Base-by-base conservation (phyloP, 2,113 vertebrate genomes). In the Glareola pratincola region DNA sequence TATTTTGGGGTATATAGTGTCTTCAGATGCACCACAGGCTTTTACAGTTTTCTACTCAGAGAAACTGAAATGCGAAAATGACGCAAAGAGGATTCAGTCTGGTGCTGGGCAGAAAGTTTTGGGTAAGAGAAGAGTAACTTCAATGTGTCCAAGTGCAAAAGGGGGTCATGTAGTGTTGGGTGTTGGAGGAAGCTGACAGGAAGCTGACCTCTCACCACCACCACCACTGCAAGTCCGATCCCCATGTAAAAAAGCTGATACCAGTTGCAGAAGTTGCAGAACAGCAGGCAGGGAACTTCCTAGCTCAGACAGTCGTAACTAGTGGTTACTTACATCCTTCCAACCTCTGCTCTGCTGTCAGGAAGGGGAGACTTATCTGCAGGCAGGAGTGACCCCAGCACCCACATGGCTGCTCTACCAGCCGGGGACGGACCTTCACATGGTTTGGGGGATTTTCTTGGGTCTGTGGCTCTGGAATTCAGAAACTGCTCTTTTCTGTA, bases 161-260 rank as follows among this genome's bases (percentile, higher is more conserved):
- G 51, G 16, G 10, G 4, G 19, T 87, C 23, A 9, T 15, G 8
- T 8, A 6, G 39, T 30, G 15, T 45, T 26, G 41, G 24, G 9
- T 32, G 8, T 1, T 47, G 26, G 27, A 24, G 21, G 6, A 32
- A 69, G 29, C 32, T 59, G 43, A 62, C 39, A 22, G 14, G 7
- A 32, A 69, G 30, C 29, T 59, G 43, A 62, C 41, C 39, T 48
- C 39, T 12, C 36, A n/a, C 20, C 56, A 57, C 30, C 37, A 50
- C 37, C 21, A 57, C 41, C 24, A 18, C 37, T 0, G 0, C 64
- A 67, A 78, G 37, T 39, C 62, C 14, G 12, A 1, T 79, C 6
- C 3, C 21, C 3, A 0, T 19, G 14, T 72, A 73, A 56, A 73
- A 63, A 68, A 30, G 32, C 4, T 4, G 1, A 27, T 64, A 30